A percentile compares a stretch with the other conserved stretches of the same genome.
phyloP scores from a whole-genome alignment of 2,797 vertebrate genomes.

The Podarcis lilfordi region DNA sequence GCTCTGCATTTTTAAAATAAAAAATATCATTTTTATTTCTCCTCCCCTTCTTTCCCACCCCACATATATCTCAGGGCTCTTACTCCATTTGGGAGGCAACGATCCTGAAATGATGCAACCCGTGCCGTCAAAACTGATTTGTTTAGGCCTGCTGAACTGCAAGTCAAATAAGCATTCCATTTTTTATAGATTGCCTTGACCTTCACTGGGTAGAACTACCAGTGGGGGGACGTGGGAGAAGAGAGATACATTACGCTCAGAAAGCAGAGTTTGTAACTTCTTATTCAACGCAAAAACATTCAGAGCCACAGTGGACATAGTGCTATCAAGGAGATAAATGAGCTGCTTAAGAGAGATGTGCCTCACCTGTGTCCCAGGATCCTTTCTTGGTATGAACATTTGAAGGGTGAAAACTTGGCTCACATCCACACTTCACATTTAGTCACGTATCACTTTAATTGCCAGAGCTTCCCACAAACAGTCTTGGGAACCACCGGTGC shows the following conservation, averaged over 20 bases:
- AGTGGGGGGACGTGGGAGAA: no score
- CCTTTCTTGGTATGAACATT: neutral
- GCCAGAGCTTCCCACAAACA: no score
- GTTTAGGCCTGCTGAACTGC: conserved; percentile 6
- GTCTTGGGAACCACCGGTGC: no score
- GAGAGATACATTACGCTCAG: neutral
- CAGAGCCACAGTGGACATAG: neutral
- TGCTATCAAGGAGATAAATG: neutral
- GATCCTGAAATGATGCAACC: neutral
- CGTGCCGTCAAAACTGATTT: conserved; percentile 12
- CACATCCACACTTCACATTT: no score
- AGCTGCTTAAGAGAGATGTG: neutral
- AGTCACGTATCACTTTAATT: no score
- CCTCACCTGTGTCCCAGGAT: neutral
- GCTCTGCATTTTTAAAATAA: neutral
- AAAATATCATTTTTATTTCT: conserved; percentile 16
- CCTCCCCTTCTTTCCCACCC: neutral
- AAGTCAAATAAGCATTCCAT: neutral
- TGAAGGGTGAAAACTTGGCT: neutral
- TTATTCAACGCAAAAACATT: no score
- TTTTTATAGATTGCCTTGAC: conserved; percentile 1
- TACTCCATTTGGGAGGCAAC: neutral
- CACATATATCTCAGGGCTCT: neutral
- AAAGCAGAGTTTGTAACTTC: neutral
- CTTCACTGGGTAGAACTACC: neutral